Evolutionary conservation across 2,797 vertebrate genomes (phyloP).

Genomic region (Micrastur ruficollis): DNA sequence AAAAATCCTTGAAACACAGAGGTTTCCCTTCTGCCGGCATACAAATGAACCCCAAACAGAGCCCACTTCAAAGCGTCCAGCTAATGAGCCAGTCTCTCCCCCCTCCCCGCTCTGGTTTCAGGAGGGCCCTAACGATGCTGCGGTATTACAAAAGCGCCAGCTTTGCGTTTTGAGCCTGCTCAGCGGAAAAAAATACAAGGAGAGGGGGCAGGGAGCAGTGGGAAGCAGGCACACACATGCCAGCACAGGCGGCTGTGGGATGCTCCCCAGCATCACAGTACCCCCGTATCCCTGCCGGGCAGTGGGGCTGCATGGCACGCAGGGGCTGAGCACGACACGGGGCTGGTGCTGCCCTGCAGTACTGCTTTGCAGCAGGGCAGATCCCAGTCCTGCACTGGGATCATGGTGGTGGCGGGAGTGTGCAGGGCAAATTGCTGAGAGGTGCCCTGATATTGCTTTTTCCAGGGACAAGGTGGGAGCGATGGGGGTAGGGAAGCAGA

Average conservation of each 20-base stretch:
- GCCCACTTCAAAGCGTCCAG: slow-evolving; percentile 46
- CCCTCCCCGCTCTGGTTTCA: background rate
- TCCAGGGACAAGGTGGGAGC: fast-evolving
- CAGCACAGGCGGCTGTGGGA: background rate
- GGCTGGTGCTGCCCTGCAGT: background rate
- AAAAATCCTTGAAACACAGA: slow-evolving; percentile 59
- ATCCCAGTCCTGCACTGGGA: fast-evolving
- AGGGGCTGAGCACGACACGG: background rate
- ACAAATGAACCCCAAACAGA: slow-evolving; percentile 64
- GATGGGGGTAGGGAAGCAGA: background rate
- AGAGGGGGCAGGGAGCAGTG: slow-evolving; percentile 11
- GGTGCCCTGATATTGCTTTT: background rate
- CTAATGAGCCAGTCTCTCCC: slow-evolving; percentile 44
- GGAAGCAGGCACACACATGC: background rate
- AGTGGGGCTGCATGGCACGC: fast-evolving
- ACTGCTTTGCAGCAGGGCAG: background rate
- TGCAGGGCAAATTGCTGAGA: background rate
- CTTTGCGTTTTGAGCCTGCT: background rate
- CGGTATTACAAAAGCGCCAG: background rate
- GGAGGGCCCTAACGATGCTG: slow-evolving; percentile 45
- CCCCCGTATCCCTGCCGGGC: fast-evolving
- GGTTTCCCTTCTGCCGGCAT: slow-evolving; percentile 58
- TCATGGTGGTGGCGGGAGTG: fast-evolving
- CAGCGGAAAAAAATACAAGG: background rate
- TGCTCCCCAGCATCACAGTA: background rate